Base-by-base conservation (phyloP, 2,888 invertebrate species). In the Autographa pulchrina region DNA sequence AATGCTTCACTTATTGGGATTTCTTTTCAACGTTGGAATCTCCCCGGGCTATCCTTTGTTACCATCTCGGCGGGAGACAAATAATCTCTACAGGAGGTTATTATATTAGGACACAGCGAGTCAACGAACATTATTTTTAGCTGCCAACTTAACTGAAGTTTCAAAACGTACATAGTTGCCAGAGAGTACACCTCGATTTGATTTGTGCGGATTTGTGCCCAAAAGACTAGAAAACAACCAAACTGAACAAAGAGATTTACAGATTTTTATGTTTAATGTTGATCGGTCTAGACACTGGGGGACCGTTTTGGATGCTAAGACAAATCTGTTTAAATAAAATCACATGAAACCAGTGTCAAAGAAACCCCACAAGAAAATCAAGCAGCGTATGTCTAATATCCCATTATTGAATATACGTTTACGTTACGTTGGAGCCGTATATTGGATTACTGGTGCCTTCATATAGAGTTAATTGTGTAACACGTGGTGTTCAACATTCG, bases 371-470 rank as follows among this genome's bases (percentile, higher is more conserved):
- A 78, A 83, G 72, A 75, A 83, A 87, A 87, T 88, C 88, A 85
- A 85, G 86, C 84, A 84, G 80, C 54, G 54, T 48, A 43, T 14
- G 48, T 56, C 11, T 56, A 56, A 56, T 56, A 56, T 56, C 54
- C 25, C 20, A 56, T 69, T 82, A 76, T 78, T 86, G 83, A n/a
- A 89, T 87, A 89, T 88, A 88, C 87, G 86, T 88, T 85, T 88
- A 87, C 48, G 48, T 48, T 87, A 87, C 58, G 65, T 68, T 72
- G 43, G 58, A 81, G 85, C 88, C 87, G 80, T 88, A 88, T 92
- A 94, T 94, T 94, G 88, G 92, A 94, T 94, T 93, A 94, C 69
- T 76, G 62, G 83, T 74, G 70, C 81, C 81, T 78, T 81, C 84
- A 85, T 80, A 82, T 71, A 72, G 68, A 77, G 72, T 76, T 74